These are phyloP conservation scores for Oxytorus armatus DNA, from an alignment of 2,888 invertebrate genomes.

Conservation along the genomic window DNA sequence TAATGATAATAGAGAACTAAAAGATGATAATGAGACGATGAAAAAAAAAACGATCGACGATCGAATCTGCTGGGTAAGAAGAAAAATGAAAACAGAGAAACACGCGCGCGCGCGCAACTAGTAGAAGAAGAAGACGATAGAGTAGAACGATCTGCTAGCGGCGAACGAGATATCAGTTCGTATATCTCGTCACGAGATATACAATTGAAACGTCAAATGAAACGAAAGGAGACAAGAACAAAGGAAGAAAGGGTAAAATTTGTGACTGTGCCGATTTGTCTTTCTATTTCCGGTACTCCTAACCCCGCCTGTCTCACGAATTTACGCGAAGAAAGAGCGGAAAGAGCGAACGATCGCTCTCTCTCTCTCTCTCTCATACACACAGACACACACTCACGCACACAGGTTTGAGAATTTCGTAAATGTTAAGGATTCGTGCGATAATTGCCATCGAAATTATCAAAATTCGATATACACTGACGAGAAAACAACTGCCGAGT, in stretches of 20 bases:
- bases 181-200: not conserved
- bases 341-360: too few relatives aligned
- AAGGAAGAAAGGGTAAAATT: slow-evolving; percentile 15
- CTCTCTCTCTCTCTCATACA: too few relatives aligned
- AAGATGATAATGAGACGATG: too few relatives aligned
- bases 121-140: too few relatives aligned
- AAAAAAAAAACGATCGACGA: too few relatives aligned
- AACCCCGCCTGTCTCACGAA: slow-evolving; percentile 33
- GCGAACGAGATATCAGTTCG: not conserved
- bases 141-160: too few relatives aligned
- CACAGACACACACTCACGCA: not conserved
- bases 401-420: slow-evolving; percentile 2
- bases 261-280: slow-evolving; percentile 51
- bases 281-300: slow-evolving; percentile 32
- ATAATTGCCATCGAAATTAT: slow-evolving; percentile 27
- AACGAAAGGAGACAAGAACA: not conserved
- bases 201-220: not conserved
- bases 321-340: slow-evolving; percentile 35
- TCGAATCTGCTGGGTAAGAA: too few relatives aligned
- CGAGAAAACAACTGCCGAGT: slow-evolving; percentile 32
- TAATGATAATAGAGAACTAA: too few relatives aligned
- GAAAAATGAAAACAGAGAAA: too few relatives aligned
- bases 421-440: slow-evolving; percentile 22
- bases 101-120: too few relatives aligned
- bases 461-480: slow-evolving; percentile 14